These are phyloP conservation scores for Dione juno DNA, from an alignment of 2,888 invertebrate species.

Conservation along the genomic window DNA sequence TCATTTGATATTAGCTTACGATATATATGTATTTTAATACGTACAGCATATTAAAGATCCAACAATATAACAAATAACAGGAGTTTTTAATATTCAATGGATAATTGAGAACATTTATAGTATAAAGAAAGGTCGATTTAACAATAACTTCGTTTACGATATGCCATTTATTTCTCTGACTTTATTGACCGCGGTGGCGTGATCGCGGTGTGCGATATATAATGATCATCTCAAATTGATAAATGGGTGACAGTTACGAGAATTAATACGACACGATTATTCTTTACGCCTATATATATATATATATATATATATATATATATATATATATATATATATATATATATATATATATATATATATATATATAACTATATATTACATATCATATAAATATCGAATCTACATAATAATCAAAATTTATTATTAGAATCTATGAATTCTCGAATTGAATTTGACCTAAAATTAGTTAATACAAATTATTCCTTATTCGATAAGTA, in stretches of 20 bases:
- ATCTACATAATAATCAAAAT: too few relatives aligned
- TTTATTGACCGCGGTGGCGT: conserved; percentile 46
- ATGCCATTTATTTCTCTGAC: conserved; percentile 24
- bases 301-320: too few relatives aligned
- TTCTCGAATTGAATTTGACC: too few relatives aligned
- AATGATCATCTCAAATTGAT: conserved; percentile 41
- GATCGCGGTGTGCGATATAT: conserved; percentile 44
- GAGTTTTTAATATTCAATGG: not conserved
- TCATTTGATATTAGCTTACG: not conserved
- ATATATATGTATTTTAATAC: not conserved
- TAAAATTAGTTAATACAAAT: too few relatives aligned
- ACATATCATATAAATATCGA: too few relatives aligned
- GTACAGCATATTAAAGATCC: not conserved
- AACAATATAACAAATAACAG: not conserved
- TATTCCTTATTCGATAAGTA: too few relatives aligned
- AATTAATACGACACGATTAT: too few relatives aligned
- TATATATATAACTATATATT: too few relatives aligned
- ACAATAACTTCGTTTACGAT: conserved; percentile 8
- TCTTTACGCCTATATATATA: too few relatives aligned
- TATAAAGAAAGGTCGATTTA: not conserved
- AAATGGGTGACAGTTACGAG: conserved; percentile 29
- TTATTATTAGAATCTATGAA: too few relatives aligned
- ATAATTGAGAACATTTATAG: not conserved
- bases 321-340: too few relatives aligned
- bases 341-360: too few relatives aligned